Evolutionary conservation across 2,888 invertebrate genomes (phyloP), one percentile per base, ranked within the genome.

Genomic region (Eupithecia insigniata): DNA sequence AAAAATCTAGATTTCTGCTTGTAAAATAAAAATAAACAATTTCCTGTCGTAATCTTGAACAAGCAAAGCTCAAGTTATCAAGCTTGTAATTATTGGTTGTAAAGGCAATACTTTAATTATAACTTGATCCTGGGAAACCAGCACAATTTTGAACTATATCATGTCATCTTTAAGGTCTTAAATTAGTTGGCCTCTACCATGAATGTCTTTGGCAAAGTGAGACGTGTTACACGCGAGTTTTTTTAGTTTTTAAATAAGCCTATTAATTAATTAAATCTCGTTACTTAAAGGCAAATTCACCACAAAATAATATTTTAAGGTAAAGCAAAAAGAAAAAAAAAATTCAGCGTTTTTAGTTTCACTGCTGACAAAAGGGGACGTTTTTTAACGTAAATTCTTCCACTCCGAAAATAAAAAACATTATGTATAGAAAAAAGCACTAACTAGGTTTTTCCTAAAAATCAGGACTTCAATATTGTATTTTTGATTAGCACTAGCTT

Each of bases 1-100:
- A n/a, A n/a, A n/a, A n/a, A n/a, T n/a, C n/a, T 51, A 51, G 46
- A 4, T 55, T 51, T 55, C 26, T 55, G 51, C 51, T 51, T 26
- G 12, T 55, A 55, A 55, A 55, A 26, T 55, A 55, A 55, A 55
- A 26, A 55, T 22, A 10, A 55, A 55, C 26, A 14, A 55, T 55
- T 55, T 55, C 55, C 55, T 5, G 55, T 55, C 12, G 14, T 55
- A 55, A 55, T 55, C 22, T 55, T 26, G 26, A 55, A 55, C 55
- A 26, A 55, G 26, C 55, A 26, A 55, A 55, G 55, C 55, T 55
- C 55, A 55, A 55, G 55, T 55, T 55, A 55, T 26, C 26, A 55
- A 55, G 22, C 4, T 4, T 26, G 55, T 55, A 55, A 55, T 55
- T 4, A 55, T 55, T 26, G 26, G 55, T 55, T 55, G 55, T 55